phyloP scores from a whole-genome alignment of 1,140 invertebrate genomes.

The Alviniconcha marisindica region DNA sequence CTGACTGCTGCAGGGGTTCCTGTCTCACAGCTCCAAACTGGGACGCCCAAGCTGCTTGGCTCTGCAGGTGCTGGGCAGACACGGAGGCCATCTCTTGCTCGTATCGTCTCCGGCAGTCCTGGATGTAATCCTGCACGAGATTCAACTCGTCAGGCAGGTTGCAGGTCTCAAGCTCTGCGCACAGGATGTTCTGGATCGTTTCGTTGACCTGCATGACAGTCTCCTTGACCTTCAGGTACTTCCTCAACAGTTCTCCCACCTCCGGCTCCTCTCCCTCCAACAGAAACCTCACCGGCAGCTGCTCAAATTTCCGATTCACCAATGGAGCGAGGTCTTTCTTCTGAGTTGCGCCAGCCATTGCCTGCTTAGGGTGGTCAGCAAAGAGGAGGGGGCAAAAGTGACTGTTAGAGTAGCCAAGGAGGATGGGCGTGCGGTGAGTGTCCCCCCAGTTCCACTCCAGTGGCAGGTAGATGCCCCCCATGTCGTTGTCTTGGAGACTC shows the following conservation, averaged over 20 bases:
- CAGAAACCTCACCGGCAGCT: slow-evolving; percentile 62
- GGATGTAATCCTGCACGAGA: slow-evolving; percentile 51
- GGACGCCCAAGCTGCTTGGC: too few species aligned
- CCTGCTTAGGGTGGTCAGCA: slow-evolving; percentile 40
- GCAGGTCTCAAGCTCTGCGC: slow-evolving; percentile 49
- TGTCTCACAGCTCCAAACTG: neutral
- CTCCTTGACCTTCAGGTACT: slow-evolving; percentile 65
- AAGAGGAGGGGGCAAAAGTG: slow-evolving; percentile 87
- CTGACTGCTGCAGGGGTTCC: neutral
- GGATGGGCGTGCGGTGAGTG: slow-evolving; percentile 78
- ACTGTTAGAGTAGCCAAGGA: slow-evolving; percentile 89
- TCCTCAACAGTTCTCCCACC: slow-evolving; percentile 54
- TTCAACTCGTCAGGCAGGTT: slow-evolving; percentile 53
- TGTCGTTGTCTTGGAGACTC: slow-evolving; percentile 76
- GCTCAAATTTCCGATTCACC: slow-evolving; percentile 53
- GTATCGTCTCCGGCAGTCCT: slow-evolving; percentile 50
- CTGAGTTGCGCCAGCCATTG: slow-evolving; percentile 11
- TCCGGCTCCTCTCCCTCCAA: slow-evolving; percentile 59
- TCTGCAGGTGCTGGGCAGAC: neutral
- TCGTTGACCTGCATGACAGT: slow-evolving; percentile 47
- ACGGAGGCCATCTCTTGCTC: neutral
- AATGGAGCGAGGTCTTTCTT: slow-evolving; percentile 58
- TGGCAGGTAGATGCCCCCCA: slow-evolving; percentile 91
- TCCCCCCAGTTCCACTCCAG: slow-evolving; percentile 82
- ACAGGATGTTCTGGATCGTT: slow-evolving; percentile 47